Percentiles rank a stretch among this genome's conserved stretches.
phyloP scores from a whole-genome alignment of 1,140 invertebrate species.

The Prorops nasuta region DNA sequence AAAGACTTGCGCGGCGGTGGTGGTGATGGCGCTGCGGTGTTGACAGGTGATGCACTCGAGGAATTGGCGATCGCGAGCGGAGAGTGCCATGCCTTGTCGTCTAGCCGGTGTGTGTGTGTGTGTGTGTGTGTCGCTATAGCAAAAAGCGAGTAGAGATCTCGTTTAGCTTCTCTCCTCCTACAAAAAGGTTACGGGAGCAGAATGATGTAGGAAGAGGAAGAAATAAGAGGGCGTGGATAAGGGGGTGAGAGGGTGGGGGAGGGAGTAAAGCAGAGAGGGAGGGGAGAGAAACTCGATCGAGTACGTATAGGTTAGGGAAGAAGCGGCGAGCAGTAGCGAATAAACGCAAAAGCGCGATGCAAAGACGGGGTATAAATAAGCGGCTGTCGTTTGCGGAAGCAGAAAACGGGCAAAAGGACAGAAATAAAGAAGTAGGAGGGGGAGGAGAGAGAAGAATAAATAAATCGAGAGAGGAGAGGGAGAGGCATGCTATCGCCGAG shows the following conservation, averaged over 20 bases:
- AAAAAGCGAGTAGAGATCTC: too few species aligned
- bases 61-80: slow-evolving; percentile 31
- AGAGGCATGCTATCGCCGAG: slow-evolving; percentile 21
- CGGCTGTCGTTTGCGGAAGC: slow-evolving; percentile 57
- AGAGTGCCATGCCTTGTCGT: too few species aligned
- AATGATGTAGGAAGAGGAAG: not conserved
- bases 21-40: slow-evolving; percentile 28
- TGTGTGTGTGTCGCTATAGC: too few species aligned
- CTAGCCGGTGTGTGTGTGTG: too few species aligned
- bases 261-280: not conserved
- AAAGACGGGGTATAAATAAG: slow-evolving; percentile 58
- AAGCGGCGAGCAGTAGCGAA: slow-evolving; percentile 18
- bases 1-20: slow-evolving; percentile 35
- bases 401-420: slow-evolving; percentile 55
- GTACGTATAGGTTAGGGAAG: slow-evolving; percentile 6
- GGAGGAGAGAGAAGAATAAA: slow-evolving; percentile 36
- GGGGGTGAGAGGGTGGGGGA: not conserved
- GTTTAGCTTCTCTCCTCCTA: slow-evolving; percentile 3
- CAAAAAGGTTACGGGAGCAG: not conserved
- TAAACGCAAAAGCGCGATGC: slow-evolving; percentile 40
- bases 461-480: slow-evolving; percentile 26
- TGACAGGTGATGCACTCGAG: slow-evolving; percentile 40
- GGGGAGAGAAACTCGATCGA: too few species aligned
- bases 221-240: not conserved
- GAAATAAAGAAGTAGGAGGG: slow-evolving; percentile 45